phyloP scores from a whole-genome alignment of 2,113 vertebrate genomes.

The Gadus chalcogrammus region DNA sequence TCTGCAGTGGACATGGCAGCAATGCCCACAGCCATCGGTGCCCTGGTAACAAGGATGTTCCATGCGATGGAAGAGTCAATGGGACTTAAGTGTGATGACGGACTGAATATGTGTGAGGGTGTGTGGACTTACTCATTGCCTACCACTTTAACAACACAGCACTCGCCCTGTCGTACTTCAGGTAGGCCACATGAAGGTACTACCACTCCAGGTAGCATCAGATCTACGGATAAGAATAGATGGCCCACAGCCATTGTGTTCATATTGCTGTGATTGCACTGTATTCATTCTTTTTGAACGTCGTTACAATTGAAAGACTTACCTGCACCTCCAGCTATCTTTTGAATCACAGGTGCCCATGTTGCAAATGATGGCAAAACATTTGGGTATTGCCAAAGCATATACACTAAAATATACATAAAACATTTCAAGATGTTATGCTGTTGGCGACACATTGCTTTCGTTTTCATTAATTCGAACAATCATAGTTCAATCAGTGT shows the following conservation, averaged over 20 bases:
- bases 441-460: too few relatives aligned
- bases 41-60: conserved; percentile 65
- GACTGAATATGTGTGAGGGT: background rate
- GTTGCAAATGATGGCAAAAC: conserved; percentile 84
- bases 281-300: background rate
- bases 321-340: conserved; percentile 92
- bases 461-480: too few relatives aligned
- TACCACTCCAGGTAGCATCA: conserved; percentile 93
- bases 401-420: conserved; percentile 76
- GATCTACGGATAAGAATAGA: conserved; percentile 73
- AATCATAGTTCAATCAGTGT: background rate
- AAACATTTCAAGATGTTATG: conserved; percentile 1
- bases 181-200: conserved; percentile 84
- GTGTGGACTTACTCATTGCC: conserved; percentile 78
- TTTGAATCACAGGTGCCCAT: conserved; percentile 89
- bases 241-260: background rate
- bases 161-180: conserved; percentile 75
- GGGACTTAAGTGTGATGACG: background rate
- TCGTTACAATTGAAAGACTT: conserved; percentile 28
- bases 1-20: conserved; percentile 80
- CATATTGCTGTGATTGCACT: background rate
- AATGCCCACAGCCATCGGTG: conserved; percentile 86
- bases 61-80: background rate
- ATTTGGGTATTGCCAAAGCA: conserved; percentile 83
- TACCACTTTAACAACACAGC: conserved; percentile 83